Evolutionary conservation across 2,888 invertebrate genomes (phyloP), one percentile per base, ranked within the genome.

Genomic region (Deroplatys truncata): DNA sequence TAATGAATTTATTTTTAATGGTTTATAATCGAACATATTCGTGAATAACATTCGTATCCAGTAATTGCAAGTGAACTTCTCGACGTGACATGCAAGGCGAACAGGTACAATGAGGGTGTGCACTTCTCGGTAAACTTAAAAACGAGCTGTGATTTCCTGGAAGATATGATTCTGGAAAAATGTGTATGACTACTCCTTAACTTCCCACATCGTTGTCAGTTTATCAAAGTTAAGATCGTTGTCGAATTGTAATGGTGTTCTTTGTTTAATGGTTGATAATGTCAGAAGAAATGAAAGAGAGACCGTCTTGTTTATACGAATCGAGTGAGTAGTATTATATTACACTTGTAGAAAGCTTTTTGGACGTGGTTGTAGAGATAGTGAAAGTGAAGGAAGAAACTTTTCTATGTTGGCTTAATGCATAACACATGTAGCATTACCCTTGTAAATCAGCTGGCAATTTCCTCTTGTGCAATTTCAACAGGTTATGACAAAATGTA

Each of bases 211-310:
- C 56, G 56, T 72, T 72, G 56, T 72, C 56, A 20, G 56, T 20
- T 72, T 72, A 25, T 72, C 56, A 72, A 72, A 20, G 56, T 20
- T 72, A 20, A 25, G 43, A 13, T 43, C 56, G 56, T 72, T 72
- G 56, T 72, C 3, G 56, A 72, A 72, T 72, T 20, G 56, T 20
- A 20, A 72, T 72, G 20, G 56, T 16, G 56, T 20, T 72, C 56
- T 72, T 72, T 72, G 56, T 72, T 72, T 72, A 72, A 72, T 72
- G 56, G 56, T 25, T 72, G 56, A 49, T 82, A 28, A 91, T 91
- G 91, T 90, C 91, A 87, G 90, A 90, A 90, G 91, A 91, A 25
- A 88, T 89, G 56, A 89, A 90, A 83, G 90, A 89, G 31, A 88
- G 90, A 35, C 89, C 89, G 20, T 85, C 90, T 15, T 90, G 90